Conservation (phyloP, 2,888 invertebrate genomes). For the Drosophila hamatofila region DNA sequence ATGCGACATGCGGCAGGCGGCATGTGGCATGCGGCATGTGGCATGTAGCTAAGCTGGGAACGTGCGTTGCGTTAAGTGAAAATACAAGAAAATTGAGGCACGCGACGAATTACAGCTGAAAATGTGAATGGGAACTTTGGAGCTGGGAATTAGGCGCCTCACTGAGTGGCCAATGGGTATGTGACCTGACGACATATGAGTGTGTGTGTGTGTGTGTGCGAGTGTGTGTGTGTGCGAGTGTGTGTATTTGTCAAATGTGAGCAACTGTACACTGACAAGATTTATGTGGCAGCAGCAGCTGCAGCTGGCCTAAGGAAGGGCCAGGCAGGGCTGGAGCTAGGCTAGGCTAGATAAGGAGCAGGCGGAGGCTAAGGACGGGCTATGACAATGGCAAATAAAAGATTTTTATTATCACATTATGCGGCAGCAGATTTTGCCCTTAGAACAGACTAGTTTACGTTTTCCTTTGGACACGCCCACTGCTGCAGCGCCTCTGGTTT, state of each 20-base stretch:
- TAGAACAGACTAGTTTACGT: constrained; percentile 45
- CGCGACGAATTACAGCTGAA: constrained; percentile 65
- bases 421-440: constrained; percentile 72
- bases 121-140: constrained; percentile 31
- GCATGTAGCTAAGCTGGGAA: constrained; percentile 50
- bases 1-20: constrained; percentile 29
- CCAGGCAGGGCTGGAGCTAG: constrained; percentile 6
- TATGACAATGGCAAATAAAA: constrained; percentile 76
- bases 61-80: constrained; percentile 77
- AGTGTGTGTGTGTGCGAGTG: constrained; percentile 1
- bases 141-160: constrained; percentile 68
- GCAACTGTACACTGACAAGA: constrained; percentile 76
- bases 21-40: constrained; percentile 14
- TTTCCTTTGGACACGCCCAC: constrained; percentile 21
- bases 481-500: constrained; percentile 15
- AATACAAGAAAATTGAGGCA: constrained; percentile 71
- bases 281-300: constrained; percentile 66
- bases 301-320: constrained; percentile 38
- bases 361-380: constrained; percentile 19
- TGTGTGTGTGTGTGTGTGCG: background rate
- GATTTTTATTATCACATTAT: constrained; percentile 80
- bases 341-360: constrained; percentile 2
- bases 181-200: constrained; percentile 16
- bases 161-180: constrained; percentile 63
- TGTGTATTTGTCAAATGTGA: constrained; percentile 68